Evolutionary conservation across 2,113 vertebrate genomes (phyloP).

Genomic region (Corythoichthys intestinalis): DNA sequence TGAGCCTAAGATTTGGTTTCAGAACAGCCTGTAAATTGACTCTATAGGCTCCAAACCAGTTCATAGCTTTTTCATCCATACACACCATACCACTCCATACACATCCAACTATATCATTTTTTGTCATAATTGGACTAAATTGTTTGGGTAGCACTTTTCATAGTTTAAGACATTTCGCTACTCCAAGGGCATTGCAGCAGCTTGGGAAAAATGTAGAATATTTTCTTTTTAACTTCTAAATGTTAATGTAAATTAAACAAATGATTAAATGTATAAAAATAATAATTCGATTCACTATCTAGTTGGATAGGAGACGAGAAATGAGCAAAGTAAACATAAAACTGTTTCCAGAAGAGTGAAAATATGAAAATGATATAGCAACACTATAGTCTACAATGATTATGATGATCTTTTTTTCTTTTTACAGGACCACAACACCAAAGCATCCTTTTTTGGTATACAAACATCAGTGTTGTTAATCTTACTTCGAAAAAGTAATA

Average conservation of each 20-base stretch:
- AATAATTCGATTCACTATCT: too few relatives aligned
- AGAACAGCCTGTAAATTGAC: neutral
- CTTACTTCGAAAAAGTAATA: too few relatives aligned
- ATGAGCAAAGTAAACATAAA: neutral
- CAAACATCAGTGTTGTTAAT: too few relatives aligned
- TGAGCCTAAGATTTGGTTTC: neutral
- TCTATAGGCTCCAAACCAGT: conserved; percentile 17
- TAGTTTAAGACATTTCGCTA: too few relatives aligned
- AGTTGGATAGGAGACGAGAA: neutral
- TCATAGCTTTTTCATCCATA: conserved; percentile 33
- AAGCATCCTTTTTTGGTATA: neutral
- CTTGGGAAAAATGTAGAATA: neutral
- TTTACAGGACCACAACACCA: neutral
- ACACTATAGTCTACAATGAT: neutral
- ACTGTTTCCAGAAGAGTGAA: neutral
- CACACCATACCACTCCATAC: neutral
- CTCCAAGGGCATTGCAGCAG: too few relatives aligned
- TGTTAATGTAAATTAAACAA: neutral
- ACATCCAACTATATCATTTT: neutral
- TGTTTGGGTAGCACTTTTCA: too few relatives aligned
- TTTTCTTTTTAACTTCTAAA: neutral
- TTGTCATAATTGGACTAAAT: neutral
- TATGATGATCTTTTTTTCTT: neutral
- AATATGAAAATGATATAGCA: neutral
- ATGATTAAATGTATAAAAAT: too few relatives aligned